Evolutionary conservation across 92 coral and sea anemone genomes (phyloP), one percentile per base, ranked within the genome.

Genomic region (Parazoanthus darwini): DNA sequence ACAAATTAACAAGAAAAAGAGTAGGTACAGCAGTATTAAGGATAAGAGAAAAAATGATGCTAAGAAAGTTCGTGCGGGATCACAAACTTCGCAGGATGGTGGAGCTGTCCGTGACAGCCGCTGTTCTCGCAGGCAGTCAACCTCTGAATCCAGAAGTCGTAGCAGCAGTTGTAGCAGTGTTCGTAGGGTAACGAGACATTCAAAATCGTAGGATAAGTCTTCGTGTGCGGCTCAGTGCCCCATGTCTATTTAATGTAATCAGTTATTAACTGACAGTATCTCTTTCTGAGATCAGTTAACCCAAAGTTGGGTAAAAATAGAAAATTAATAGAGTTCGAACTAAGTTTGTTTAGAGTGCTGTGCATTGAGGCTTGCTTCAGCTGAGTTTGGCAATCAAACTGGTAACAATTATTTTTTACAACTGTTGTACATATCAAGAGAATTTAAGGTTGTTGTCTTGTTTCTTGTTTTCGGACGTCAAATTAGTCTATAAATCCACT

Each of bases 111-210:
- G 92, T 86, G 86, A 90, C 91, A 94, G 92, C 86, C 91, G 89
- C 91, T 85, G 75, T 23, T 78, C 89, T 1, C 87, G 78, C 38
- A 91, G 92, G 77, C 92, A 89, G 35, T 76, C 93, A 59, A 82
- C 92, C 22, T 88, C 94, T 8, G 90, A 90, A 70, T 91, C 93
- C 26, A 91, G 94, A 79, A 95, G 97, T 63, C 86, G 93, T 65
- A 94, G 94, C 88, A 90, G 93, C 39, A 90, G 95, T 68, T 91
- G 98, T 86, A 94, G 98, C 73, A 93, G 96, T 74, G 89, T 94
- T 70, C 88, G 92, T 38, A 81, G 91, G 88, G 68, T 66, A 16
- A 91, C 94, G 11, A 91, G 96, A 71, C 86, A 89, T 71, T 90
- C 88, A 67, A 93, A 90, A 79, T 76, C 91, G 51, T 89, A 56